A percentile compares a stretch with the other conserved stretches of the same genome.
These are phyloP conservation scores for Pegea sp. DNA, from an alignment of 23 tunicate species.

Conservation along the genomic window DNA sequence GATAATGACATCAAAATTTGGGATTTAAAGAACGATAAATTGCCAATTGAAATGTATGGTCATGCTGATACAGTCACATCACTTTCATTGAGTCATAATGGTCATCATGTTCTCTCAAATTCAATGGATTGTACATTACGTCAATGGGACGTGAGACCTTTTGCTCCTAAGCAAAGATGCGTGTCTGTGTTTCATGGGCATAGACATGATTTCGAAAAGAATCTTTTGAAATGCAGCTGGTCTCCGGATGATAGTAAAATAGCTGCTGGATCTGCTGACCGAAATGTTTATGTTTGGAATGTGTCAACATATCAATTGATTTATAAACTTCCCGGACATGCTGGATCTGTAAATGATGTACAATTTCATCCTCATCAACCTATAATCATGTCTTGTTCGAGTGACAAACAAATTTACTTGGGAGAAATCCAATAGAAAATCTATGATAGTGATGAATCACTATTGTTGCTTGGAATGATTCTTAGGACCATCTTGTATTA, in stretches of 20 bases:
- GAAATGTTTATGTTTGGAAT: conserved; percentile 83
- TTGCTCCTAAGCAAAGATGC: conserved; percentile 71
- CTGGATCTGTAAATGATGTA: conserved; percentile 85
- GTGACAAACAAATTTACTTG: conserved; percentile 66
- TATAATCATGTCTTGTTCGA: conserved; percentile 79
- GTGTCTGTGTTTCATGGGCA: conserved; percentile 52
- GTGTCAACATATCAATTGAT: conserved; percentile 12
- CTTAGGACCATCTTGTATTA: too few relatives aligned
- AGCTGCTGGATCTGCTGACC: conserved; percentile 73
- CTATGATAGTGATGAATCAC: too few relatives aligned
- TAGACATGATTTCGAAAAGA: conserved; percentile 76
- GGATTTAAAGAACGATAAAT: conserved; percentile 50
- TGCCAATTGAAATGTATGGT: conserved; percentile 26
- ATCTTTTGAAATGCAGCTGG: conserved; percentile 80
- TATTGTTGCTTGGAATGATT: too few relatives aligned
- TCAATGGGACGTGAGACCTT: conserved; percentile 83
- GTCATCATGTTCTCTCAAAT: conserved; percentile 52
- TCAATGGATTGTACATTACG: conserved; percentile 91
- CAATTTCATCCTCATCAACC: conserved; percentile 90
- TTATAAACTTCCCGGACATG: conserved; percentile 90
- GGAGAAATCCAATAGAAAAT: conserved; percentile 58
- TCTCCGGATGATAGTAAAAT: conserved; percentile 70
- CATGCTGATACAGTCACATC: conserved; percentile 86
- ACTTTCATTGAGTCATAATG: conserved; percentile 35
- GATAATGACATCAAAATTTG: conserved; percentile 71